These are phyloP conservation scores for Drosophila lutescens DNA, from an alignment of 2,888 invertebrate genomes.

Conservation along the genomic window DNA sequence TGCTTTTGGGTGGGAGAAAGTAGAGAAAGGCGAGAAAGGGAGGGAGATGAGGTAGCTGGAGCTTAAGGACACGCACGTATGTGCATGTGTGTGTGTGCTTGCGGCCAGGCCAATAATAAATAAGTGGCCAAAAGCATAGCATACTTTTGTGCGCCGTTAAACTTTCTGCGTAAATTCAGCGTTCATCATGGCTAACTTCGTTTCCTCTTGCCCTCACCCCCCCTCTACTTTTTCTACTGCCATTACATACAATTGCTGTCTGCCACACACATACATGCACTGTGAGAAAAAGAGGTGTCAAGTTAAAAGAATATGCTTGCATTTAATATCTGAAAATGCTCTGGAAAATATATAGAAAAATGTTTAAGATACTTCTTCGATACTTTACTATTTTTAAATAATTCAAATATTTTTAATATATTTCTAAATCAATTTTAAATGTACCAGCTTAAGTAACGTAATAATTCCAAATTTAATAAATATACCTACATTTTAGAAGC, in stretches of 20 bases:
- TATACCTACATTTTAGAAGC: too few species aligned
- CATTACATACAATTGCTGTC: slow-evolving; percentile 42
- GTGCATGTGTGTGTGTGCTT: slow-evolving; percentile 18
- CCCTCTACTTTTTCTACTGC: slow-evolving; percentile 12
- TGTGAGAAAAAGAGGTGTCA: background rate
- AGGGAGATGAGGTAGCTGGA: slow-evolving; percentile 13
- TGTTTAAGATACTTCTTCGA: too few species aligned
- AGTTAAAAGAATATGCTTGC: too few species aligned
- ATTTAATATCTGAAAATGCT: too few species aligned
- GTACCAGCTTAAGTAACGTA: too few species aligned
- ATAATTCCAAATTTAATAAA: too few species aligned
- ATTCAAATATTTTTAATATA: too few species aligned
- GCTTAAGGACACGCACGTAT: slow-evolving; percentile 59
- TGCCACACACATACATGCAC: slow-evolving; percentile 1
- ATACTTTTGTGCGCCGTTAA: slow-evolving; percentile 66
- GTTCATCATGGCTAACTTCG: slow-evolving; percentile 50
- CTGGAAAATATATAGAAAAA: too few species aligned
- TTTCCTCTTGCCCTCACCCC: slow-evolving; percentile 12
- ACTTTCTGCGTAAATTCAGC: slow-evolving; percentile 71
- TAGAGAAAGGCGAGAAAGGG: background rate
- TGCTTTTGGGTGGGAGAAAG: too few species aligned
- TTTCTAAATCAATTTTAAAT: too few species aligned
- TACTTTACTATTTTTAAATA: too few species aligned
- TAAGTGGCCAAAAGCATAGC: slow-evolving; percentile 72
- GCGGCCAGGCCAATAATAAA: slow-evolving; percentile 70